A percentile compares a stretch with the other conserved stretches of the same genome.
phyloP scores from a whole-genome alignment of 1,140 invertebrate genomes.

The Anoplolepis gracilipes region DNA sequence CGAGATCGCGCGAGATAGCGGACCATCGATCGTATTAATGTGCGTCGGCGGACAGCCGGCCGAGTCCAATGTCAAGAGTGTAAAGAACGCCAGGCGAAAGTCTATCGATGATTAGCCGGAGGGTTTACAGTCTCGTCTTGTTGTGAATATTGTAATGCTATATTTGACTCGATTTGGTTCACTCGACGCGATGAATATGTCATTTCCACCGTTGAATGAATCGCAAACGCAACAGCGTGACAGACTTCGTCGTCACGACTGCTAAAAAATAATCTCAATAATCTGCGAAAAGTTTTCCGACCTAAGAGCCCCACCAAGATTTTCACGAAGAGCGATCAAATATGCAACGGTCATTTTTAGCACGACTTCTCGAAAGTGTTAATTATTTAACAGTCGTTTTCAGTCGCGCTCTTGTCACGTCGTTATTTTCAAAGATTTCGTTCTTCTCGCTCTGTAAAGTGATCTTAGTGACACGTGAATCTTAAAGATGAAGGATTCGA shows the following conservation, averaged over 20 bases:
- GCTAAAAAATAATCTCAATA: slow-evolving; percentile 38
- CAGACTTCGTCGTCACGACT: neutral
- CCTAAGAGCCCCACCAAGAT: neutral
- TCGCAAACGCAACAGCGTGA: neutral
- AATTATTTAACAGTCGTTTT: slow-evolving; percentile 38
- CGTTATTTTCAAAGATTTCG: slow-evolving; percentile 26
- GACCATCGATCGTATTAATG: slow-evolving; percentile 47
- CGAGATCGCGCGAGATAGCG: slow-evolving; percentile 46
- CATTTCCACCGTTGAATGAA: neutral
- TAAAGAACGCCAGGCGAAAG: slow-evolving; percentile 23
- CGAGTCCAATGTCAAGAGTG: slow-evolving; percentile 48
- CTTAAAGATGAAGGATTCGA: slow-evolving; percentile 21
- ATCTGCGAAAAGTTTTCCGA: slow-evolving; percentile 14
- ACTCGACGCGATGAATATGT: neutral
- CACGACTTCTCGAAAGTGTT: slow-evolving; percentile 36
- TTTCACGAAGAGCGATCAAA: slow-evolving; percentile 42
- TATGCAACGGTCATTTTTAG: slow-evolving; percentile 54
- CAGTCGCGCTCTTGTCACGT: slow-evolving; percentile 14
- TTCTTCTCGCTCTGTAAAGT: neutral
- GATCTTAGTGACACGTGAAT: slow-evolving; percentile 9
- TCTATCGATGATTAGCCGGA: slow-evolving; percentile 40
- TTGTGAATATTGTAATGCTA: slow-evolving; percentile 27
- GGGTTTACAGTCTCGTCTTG: slow-evolving; percentile 33
- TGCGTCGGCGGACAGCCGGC: slow-evolving; percentile 23
- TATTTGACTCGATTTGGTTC: slow-evolving; percentile 19